phyloP scores from a whole-genome alignment of 1,140 invertebrate genomes.

The Spodoptera litura region DNA sequence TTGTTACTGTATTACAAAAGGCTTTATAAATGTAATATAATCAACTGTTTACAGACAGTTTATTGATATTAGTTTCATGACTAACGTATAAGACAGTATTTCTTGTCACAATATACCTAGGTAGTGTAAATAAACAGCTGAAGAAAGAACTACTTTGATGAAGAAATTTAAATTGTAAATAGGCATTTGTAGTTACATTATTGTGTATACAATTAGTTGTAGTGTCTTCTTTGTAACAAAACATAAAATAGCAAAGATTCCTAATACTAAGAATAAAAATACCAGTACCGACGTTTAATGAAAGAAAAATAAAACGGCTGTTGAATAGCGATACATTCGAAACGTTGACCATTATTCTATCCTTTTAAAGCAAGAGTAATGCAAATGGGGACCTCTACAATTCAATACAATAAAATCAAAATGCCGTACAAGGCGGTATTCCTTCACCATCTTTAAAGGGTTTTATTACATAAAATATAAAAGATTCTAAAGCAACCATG shows the following conservation, averaged over 20 bases:
- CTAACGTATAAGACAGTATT: no score
- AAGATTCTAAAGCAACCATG: not conserved
- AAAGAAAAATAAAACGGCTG: conserved; percentile 35
- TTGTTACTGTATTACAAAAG: not conserved
- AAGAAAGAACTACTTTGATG: no score
- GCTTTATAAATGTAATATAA: conserved; percentile 3
- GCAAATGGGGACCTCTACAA: conserved; percentile 36
- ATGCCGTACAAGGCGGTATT: conserved; percentile 7
- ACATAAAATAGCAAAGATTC: not conserved
- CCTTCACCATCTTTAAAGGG: conserved; percentile 20
- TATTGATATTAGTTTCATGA: not conserved
- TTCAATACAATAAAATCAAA: conserved; percentile 44
- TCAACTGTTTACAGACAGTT: not conserved
- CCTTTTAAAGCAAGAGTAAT: conserved; percentile 37
- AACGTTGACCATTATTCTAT: conserved; percentile 40
- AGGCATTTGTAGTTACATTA: no score
- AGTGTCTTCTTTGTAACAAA: not conserved
- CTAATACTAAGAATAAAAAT: conserved; percentile 18
- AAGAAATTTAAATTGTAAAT: no score
- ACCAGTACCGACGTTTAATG: not conserved
- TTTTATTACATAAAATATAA: conserved; percentile 24
- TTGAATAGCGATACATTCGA: conserved; percentile 39
- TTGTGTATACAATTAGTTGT: no score
- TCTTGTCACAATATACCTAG: no score
- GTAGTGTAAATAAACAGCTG: no score